Evolutionary conservation across 1,140 invertebrate species (phyloP), one percentile per base, ranked within the genome.

Genomic region (Elymnias hypermnestra): DNA sequence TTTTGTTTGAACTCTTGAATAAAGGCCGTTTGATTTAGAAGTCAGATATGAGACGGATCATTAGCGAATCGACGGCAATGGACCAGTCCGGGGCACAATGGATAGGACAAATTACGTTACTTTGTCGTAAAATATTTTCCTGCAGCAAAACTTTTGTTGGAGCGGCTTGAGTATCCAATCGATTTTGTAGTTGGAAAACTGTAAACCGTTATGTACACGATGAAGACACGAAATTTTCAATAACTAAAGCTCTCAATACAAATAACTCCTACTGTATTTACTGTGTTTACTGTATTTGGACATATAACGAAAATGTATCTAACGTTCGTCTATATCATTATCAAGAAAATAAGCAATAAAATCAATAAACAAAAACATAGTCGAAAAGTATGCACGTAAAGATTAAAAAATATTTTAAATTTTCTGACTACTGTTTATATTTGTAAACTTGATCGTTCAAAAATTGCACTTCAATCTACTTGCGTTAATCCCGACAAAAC

Each of bases 31-130:
- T 62, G 55, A 67, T 68, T 64, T 55, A 57, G 50, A 61, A 53
- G 40, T 53, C 31, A 44, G 52, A 62, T 59, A 54, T 63, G 59
- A 67, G 57, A 59, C 42, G 57, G 42, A 55, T 70, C 67, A 66
- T 73, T 73, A 73, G 45, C 37, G 50, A 40, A 53, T 54, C 41
- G 53, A 38, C 51, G 51, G 48, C 56, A 46, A 47, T 52, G 44
- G 18, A 40, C 35, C 52, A 38, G 47, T 57, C 55, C 22, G 40
- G 38, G 44, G 31, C 44, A 67, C 56, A 67, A 72, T 58, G 54
- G 46, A 57, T 23, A 47, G 44, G 53, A 63, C 62, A 59, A 63
- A 62, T 69, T 55, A 56, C 36, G 25, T 46, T 47, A 50, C 53
- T 66, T 57, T 46, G 31, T 50, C 37, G 45, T 44, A 36, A 63